Evolutionary conservation across 1,140 invertebrate species (phyloP).

Genomic region (Drosophila lini): DNA sequence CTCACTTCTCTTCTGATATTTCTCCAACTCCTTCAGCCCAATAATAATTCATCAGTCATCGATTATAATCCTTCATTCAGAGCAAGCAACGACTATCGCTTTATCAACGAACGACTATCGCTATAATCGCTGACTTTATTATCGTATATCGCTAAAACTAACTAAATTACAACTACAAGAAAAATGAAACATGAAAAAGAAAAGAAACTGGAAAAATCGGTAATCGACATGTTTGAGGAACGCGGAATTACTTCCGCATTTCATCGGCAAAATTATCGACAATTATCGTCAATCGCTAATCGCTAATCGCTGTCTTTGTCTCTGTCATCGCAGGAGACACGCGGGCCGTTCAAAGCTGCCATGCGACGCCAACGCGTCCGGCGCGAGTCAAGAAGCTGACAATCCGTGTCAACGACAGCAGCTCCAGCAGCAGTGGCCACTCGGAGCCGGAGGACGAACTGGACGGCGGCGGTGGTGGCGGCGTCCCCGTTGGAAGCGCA

Average conservation of each 20-base stretch:
- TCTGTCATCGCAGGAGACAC: conserved; percentile 38
- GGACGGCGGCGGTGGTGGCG: conserved; percentile 27
- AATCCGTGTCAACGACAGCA: conserved; percentile 85
- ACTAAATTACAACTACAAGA: not conserved
- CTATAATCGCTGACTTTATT: conserved; percentile 20
- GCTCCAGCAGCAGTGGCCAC: conserved; percentile 76
- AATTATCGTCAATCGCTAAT: conserved; percentile 1
- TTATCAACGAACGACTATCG: conserved; percentile 24
- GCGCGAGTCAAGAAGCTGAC: conserved; percentile 78
- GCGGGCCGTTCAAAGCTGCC: conserved; percentile 72
- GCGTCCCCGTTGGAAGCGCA: not conserved
- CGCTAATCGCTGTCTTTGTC: conserved; percentile 38
- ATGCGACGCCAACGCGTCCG: conserved; percentile 69
- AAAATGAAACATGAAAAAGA: not conserved
- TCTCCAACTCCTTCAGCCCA: conserved; percentile 24
- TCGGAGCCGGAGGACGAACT: conserved; percentile 69
- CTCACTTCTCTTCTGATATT: conserved; percentile 9
- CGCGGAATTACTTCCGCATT: not conserved
- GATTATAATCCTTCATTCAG: conserved; percentile 22
- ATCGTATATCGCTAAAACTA: conserved; percentile 13
- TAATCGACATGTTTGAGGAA: conserved; percentile 10
- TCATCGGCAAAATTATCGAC: conserved; percentile 9
- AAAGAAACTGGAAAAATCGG: not conserved
- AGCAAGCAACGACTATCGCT: conserved; percentile 24
- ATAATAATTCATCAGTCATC: conserved; percentile 23